Evolutionary conservation across 2,797 vertebrate genomes (phyloP).

Genomic region (Thripadectes ignobilis): DNA sequence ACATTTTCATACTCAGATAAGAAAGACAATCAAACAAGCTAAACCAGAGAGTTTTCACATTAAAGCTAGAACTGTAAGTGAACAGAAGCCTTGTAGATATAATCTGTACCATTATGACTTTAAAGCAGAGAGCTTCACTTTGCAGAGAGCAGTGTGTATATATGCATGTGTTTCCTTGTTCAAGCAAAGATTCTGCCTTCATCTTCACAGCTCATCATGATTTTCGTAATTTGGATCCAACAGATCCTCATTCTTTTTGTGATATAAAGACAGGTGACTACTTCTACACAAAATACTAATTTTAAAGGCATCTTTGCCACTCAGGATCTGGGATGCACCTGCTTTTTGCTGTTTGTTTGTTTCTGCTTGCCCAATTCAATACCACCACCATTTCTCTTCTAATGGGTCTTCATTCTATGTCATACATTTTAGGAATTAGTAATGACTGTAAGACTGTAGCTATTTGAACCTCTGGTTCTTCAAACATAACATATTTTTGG

Average conservation of each 20-base stretch:
- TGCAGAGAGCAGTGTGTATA: not conserved
- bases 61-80: not conserved
- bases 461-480: not conserved
- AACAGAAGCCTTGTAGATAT: not conserved
- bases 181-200: not conserved
- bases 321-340: not conserved
- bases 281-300: not conserved
- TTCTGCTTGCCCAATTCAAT: not conserved
- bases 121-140: not conserved
- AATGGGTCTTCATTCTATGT: not conserved
- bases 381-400: not conserved
- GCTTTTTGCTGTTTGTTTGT: not conserved
- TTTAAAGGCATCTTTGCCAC: not conserved
- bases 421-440: not conserved
- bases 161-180: not conserved
- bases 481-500: not conserved
- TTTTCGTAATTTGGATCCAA: not conserved
- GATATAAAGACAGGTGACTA: not conserved
- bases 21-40: not conserved
- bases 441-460: not conserved
- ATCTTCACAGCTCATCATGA: not conserved
- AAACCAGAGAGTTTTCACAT: not conserved
- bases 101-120: not conserved
- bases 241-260: not conserved
- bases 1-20: not conserved